phyloP scores from a whole-genome alignment of 2,113 vertebrate genomes.

The Gracilinanus agilis region DNA sequence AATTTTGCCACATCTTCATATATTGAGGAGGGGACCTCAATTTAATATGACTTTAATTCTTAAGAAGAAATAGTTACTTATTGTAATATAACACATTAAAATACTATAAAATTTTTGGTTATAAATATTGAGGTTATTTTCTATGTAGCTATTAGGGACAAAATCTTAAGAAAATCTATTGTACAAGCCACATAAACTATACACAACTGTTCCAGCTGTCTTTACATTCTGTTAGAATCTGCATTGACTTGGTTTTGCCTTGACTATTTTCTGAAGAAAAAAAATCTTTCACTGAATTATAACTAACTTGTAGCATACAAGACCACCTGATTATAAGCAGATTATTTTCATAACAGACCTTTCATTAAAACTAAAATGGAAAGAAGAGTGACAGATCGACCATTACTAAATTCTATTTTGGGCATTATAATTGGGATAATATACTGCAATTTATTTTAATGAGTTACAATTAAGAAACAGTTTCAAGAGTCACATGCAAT shows the following conservation, averaged over 20 bases:
- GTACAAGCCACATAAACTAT: constrained; percentile 50
- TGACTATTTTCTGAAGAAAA: constrained; percentile 62
- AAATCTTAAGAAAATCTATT: constrained; percentile 13
- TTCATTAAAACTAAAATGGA: constrained; percentile 77
- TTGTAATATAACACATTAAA: constrained; percentile 34
- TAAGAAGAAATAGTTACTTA: constrained; percentile 35
- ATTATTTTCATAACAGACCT: constrained; percentile 79
- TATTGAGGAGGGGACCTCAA: background rate
- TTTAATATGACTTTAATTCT: constrained; percentile 38
- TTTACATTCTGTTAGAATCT: constrained; percentile 71
- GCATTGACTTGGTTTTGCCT: constrained; percentile 54
- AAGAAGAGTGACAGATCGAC: constrained; percentile 83
- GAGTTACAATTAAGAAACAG: constrained; percentile 86
- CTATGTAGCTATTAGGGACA: background rate
- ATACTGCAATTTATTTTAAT: constrained; percentile 86
- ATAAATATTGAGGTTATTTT: constrained; percentile 51
- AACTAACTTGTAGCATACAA: constrained; percentile 67
- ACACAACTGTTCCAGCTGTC: constrained; percentile 43
- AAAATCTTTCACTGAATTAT: constrained; percentile 66
- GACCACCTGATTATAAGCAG: constrained; percentile 72
- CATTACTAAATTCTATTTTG: constrained; percentile 85
- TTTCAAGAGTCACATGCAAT: constrained; percentile 83
- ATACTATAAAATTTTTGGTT: constrained; percentile 14
- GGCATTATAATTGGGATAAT: constrained; percentile 85
- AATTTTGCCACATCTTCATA: constrained; percentile 38